phyloP scores from a whole-genome alignment of 2,113 vertebrate genomes.

The Sterrhoptilus dennistouni region DNA sequence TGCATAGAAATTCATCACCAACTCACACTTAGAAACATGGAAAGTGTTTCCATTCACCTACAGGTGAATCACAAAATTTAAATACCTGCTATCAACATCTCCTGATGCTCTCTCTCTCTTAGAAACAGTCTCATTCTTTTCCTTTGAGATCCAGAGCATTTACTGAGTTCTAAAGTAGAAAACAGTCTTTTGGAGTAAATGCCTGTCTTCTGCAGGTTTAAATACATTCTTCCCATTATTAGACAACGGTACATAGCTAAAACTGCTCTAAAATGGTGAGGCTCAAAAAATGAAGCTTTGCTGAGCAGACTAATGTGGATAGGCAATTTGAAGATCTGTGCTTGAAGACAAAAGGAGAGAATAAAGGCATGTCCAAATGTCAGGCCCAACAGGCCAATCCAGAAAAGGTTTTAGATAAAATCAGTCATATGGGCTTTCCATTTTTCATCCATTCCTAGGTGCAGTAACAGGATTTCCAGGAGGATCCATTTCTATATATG shows the following conservation, averaged over 20 bases:
- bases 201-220: background rate
- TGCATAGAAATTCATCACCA: background rate
- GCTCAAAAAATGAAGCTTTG: background rate
- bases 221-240: background rate
- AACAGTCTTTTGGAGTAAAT: background rate
- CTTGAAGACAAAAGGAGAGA: background rate
- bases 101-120: background rate
- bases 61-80: background rate
- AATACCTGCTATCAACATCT: background rate
- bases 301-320: background rate
- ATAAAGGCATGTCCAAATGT: background rate
- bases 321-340: background rate
- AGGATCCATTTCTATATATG: background rate
- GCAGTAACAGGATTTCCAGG: background rate
- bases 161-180: background rate
- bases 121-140: background rate
- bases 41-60: background rate
- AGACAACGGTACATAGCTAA: background rate
- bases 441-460: background rate
- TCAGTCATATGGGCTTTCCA: accelerated
- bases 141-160: background rate
- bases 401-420: background rate
- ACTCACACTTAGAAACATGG: background rate
- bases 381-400: background rate
- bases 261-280: background rate